Conservation (phyloP, 2,888 invertebrate genomes). For the Hypselothyrea guttata region DNA sequence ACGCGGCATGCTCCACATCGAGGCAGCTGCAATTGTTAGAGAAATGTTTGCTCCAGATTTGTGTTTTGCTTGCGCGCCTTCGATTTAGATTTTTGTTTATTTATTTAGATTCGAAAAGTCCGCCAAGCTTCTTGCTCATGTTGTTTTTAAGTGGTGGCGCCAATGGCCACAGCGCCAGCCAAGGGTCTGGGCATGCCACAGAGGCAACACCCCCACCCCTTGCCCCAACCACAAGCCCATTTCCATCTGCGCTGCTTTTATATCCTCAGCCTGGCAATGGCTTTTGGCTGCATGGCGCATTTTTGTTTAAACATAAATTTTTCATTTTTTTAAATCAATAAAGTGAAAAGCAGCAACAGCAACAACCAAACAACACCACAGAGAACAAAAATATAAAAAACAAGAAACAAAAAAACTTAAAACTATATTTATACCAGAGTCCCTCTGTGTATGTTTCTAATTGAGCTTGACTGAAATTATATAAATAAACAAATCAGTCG, state of each 20-base stretch:
- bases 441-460: constrained; percentile 51
- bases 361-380: constrained; percentile 65
- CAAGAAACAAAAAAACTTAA: constrained; percentile 32
- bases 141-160: constrained; percentile 77
- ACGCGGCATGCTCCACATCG: constrained; percentile 26
- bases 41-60: constrained; percentile 53
- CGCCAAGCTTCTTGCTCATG: constrained; percentile 67
- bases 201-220: neutral
- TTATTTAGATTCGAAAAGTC: constrained; percentile 72
- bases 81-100: constrained; percentile 50
- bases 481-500: constrained; percentile 66
- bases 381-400: no score
- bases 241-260: constrained; percentile 3
- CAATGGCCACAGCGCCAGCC: constrained; percentile 62
- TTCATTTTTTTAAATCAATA: constrained; percentile 77
- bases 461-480: constrained; percentile 75
- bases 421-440: constrained; percentile 57
- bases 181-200: constrained; percentile 34
- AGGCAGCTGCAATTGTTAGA: constrained; percentile 35
- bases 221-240: neutral
- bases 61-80: constrained; percentile 34
- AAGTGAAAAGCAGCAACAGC: constrained; percentile 62
- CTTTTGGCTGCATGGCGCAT: constrained; percentile 57
- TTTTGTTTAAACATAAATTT: constrained; percentile 77
- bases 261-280: constrained; percentile 26